Evolutionary conservation across 2,797 vertebrate genomes (phyloP).

Genomic region (Fundulus diaphanus): DNA sequence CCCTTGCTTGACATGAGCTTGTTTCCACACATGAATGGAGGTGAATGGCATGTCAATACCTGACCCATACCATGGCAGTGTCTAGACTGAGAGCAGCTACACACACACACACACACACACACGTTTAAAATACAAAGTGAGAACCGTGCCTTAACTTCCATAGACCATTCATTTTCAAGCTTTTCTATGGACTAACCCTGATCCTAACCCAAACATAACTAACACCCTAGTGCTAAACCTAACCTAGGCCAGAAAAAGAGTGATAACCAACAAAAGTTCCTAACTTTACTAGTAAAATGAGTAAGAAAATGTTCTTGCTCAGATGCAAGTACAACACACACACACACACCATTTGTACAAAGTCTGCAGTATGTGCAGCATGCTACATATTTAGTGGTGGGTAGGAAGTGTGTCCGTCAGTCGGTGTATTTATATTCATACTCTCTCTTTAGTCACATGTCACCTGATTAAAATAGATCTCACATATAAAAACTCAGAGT

Average conservation of each 20-base stretch:
- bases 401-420: not conserved
- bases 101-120: slow-evolving; percentile 13
- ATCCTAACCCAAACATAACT: too few relatives aligned
- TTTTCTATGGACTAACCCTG: too few relatives aligned
- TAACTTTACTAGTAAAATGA: too few relatives aligned
- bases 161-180: too few relatives aligned
- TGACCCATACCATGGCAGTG: slow-evolving; percentile 31
- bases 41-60: slow-evolving; percentile 50
- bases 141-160: too few relatives aligned
- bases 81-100: slow-evolving; percentile 38
- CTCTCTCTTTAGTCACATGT: slow-evolving; percentile 10
- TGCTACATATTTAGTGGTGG: not conserved
- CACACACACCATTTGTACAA: slow-evolving; percentile 11
- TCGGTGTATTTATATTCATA: not conserved
- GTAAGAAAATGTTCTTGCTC: too few relatives aligned
- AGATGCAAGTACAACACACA: too few relatives aligned
- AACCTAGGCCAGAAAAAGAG: too few relatives aligned
- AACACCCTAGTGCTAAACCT: too few relatives aligned
- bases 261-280: too few relatives aligned
- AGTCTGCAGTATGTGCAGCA: slow-evolving; percentile 3
- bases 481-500: not conserved
- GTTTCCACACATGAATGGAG: slow-evolving; percentile 47
- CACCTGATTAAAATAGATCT: not conserved
- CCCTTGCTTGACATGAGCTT: slow-evolving; percentile 24
- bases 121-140: too few relatives aligned